Percentiles rank a stretch among this genome's conserved stretches.
phyloP scores from a whole-genome alignment of 2,888 invertebrate species.

The Anarsia innoxiella region DNA sequence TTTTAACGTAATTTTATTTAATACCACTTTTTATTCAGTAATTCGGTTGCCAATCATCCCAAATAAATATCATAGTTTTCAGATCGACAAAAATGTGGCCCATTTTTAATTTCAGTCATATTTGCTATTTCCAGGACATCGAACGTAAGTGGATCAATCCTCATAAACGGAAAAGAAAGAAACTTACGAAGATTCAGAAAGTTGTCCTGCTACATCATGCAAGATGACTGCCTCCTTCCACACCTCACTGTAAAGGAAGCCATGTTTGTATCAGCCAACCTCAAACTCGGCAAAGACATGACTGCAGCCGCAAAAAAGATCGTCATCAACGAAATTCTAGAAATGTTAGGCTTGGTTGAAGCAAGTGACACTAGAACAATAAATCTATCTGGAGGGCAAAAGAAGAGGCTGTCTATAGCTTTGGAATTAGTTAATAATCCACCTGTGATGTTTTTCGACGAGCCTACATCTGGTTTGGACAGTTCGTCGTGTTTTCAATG shows the following conservation, averaged over 20 bases:
- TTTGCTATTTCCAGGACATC: slow-evolving; percentile 78
- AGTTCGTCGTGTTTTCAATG: slow-evolving; percentile 96
- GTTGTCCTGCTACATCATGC: slow-evolving; percentile 98
- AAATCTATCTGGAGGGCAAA: slow-evolving; percentile 92
- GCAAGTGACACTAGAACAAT: slow-evolving; percentile 86
- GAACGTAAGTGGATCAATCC: slow-evolving; percentile 87
- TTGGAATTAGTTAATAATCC: slow-evolving; percentile 96
- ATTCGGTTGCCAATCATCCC: too few species aligned
- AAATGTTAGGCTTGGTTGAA: slow-evolving; percentile 87
- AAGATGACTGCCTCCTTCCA: slow-evolving; percentile 91
- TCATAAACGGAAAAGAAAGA: slow-evolving; percentile 91
- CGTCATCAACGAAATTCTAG: slow-evolving; percentile 89
- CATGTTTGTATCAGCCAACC: slow-evolving; percentile 94
- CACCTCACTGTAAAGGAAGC: slow-evolving; percentile 94
- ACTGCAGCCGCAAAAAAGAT: slow-evolving; percentile 82
- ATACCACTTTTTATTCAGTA: too few species aligned
- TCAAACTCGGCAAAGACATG: slow-evolving; percentile 90
- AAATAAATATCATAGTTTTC: too few species aligned
- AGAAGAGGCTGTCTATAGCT: slow-evolving; percentile 93
- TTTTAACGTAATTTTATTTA: too few species aligned
- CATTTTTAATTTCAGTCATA: not conserved
- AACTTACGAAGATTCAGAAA: slow-evolving; percentile 92
- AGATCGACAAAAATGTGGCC: not conserved
- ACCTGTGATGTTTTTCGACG: slow-evolving; percentile 98
- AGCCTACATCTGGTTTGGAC: slow-evolving; percentile 94